These are phyloP conservation scores for Chiloscyllium plagiosum DNA, from an alignment of 2,113 vertebrate genomes.

Conservation along the genomic window DNA sequence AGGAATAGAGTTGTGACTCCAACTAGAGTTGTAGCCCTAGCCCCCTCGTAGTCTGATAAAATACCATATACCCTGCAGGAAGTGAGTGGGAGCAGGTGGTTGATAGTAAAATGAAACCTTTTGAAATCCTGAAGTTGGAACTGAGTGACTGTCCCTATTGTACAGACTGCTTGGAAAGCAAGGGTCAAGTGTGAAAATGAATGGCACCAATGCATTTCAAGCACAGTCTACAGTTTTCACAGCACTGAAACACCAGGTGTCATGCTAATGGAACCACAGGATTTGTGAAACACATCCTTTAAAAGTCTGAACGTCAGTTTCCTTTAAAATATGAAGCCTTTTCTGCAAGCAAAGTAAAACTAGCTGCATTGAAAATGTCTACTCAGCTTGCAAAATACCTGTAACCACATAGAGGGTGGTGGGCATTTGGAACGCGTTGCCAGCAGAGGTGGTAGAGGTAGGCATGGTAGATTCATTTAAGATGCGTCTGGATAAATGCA, in stretches of 20 bases:
- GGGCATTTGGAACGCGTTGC: too few relatives aligned
- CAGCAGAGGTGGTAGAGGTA: too few relatives aligned
- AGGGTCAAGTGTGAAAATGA: not conserved
- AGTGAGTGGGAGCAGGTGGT: not conserved
- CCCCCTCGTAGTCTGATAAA: not conserved
- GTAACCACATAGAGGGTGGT: not conserved
- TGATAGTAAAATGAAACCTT: not conserved
- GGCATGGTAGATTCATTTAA: too few relatives aligned
- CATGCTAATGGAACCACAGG: not conserved
- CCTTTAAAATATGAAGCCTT: not conserved
- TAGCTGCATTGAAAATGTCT: not conserved
- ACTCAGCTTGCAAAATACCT: not conserved
- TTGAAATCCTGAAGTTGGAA: not conserved
- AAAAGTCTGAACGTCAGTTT: not conserved
- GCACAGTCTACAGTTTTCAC: not conserved
- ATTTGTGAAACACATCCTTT: not conserved
- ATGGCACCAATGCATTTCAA: not conserved
- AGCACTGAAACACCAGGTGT: not conserved
- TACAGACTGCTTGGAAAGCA: not conserved
- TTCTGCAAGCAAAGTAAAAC: not conserved
- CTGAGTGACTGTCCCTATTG: not conserved
- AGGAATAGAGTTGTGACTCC: too few relatives aligned
- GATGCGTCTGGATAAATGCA: too few relatives aligned
- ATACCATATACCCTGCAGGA: not conserved
- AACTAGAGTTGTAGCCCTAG: not conserved